Percentiles rank a stretch among this genome's conserved stretches.
These are phyloP conservation scores for Trichosurus vulpecula DNA, from an alignment of 2,797 vertebrate species.

Conservation along the genomic window DNA sequence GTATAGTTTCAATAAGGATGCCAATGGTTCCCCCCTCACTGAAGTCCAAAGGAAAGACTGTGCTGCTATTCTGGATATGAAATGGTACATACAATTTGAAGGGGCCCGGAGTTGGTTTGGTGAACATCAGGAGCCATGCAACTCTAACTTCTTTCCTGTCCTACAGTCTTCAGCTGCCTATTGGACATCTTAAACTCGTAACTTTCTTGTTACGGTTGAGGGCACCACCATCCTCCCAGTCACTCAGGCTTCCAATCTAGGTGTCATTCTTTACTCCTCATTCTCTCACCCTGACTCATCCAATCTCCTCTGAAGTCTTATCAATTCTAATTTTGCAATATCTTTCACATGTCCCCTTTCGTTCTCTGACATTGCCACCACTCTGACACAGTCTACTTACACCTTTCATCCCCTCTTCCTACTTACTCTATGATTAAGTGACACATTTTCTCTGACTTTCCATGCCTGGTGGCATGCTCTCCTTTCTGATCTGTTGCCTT, in stretches of 20 bases:
- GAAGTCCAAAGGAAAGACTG: conserved; percentile 92
- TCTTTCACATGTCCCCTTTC: background rate
- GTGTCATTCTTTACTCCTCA: background rate
- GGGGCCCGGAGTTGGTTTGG: background rate
- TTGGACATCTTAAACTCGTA: background rate
- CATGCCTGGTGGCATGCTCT: background rate
- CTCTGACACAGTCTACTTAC: background rate
- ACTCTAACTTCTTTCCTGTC: background rate
- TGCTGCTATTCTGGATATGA: conserved; percentile 92
- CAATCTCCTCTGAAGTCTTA: background rate
- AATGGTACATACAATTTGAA: conserved; percentile 87
- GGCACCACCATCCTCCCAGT: background rate
- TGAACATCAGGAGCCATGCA: rapidly evolving
- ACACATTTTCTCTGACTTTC: background rate
- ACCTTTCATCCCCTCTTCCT: background rate
- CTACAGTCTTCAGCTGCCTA: background rate
- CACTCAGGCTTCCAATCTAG: background rate
- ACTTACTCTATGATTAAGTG: background rate
- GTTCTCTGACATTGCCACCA: background rate
- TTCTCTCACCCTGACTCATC: background rate
- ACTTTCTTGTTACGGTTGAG: background rate
- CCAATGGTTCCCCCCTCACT: conserved; percentile 82
- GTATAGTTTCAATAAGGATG: conserved; percentile 87
- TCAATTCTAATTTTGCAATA: background rate
- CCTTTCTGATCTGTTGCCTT: background rate